Evolutionary conservation across 92 coral and sea anemone genomes (phyloP), one percentile per base, ranked within the genome.

Genomic region (Montipora capitata): DNA sequence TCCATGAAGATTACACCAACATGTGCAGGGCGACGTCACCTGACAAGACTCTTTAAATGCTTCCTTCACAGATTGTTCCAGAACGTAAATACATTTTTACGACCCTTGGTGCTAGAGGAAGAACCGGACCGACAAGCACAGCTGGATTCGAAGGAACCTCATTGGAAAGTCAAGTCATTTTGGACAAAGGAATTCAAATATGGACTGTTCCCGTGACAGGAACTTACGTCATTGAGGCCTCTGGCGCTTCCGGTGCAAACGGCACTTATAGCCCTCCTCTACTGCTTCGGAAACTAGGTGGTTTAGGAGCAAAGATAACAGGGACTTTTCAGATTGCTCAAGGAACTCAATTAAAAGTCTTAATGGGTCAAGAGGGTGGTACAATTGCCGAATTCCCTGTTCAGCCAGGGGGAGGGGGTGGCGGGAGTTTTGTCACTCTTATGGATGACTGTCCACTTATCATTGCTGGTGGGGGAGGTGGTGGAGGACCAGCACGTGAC

Each of bases 381-480:
- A 18, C 70, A 38, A 11, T 2, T 10, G 15, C 69, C 40, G 38
- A 14, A 8, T 59, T 83, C 68, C 12, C 16, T 12, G 87, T 89
- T 5, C 15, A 43, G 15, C 89, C 94, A 2, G 99, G 99, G 80
- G 98, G 98, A 41, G 99, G 99, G 48, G 99, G 99, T 40, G 99
- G 99, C 7, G 99, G 99, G 12, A 87, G 86, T 3, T 95, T 93
- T 88, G 96, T 96, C 3, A 76, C 95, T 41, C 72, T 85, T 15
- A 20, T 3, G 38, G 71, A 87, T 77, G 48, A 74, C 59, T 58
- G 69, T 15, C 94, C 96, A 35, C 80, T 96, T 40, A 58, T 95
- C 10, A 85, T 96, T 86, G 96, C 98, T 10, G 99, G 98, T 9
- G 99, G 99, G 62, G 99, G 99, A 11, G 99, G 98, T 18, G 99